Conservation (phyloP, 2,888 invertebrate genomes). For the Dugesia japonica region DNA sequence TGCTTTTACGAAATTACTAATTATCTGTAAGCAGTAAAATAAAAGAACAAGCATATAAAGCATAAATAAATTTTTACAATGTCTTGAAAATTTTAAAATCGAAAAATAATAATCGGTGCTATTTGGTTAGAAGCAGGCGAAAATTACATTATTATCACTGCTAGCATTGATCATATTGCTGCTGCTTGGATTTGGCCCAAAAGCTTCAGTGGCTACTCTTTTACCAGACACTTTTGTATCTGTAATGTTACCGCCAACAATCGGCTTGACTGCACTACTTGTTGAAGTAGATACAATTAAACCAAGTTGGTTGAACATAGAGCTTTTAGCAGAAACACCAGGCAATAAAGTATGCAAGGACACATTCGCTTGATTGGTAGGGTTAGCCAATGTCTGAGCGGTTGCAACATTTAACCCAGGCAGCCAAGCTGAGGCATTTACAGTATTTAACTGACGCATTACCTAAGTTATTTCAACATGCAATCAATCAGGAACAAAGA, state of each 20-base stretch:
- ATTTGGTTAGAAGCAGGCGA: slow-evolving; percentile 4
- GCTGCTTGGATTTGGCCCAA: not conserved
- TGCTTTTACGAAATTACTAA: too few species aligned
- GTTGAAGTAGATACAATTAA: not conserved
- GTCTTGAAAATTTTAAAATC: too few species aligned
- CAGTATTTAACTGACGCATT: slow-evolving; percentile 11
- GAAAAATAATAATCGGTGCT: slow-evolving; percentile 20
- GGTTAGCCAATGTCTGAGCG: slow-evolving; percentile 10
- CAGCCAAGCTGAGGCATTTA: slow-evolving; percentile 16
- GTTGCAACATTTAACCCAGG: slow-evolving; percentile 11
- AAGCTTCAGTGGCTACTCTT: slow-evolving; percentile 10
- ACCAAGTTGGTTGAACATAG: slow-evolving; percentile 12
- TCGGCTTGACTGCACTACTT: not conserved
- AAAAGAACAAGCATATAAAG: not conserved
- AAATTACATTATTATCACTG: slow-evolving; percentile 1
- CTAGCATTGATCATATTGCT: slow-evolving; percentile 13
- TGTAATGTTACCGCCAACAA: not conserved
- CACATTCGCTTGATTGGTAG: slow-evolving; percentile 9
- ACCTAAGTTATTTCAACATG: slow-evolving; percentile 20
- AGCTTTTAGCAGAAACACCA: slow-evolving; percentile 20
- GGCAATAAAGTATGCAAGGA: slow-evolving; percentile 16
- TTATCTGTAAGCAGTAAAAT: not conserved
- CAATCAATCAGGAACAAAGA: not conserved
- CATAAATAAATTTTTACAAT: not conserved
- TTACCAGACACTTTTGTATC: slow-evolving; percentile 6